These are phyloP conservation scores for Pleuronectes platessa DNA, from an alignment of 2,113 vertebrate genomes.

Conservation along the genomic window DNA sequence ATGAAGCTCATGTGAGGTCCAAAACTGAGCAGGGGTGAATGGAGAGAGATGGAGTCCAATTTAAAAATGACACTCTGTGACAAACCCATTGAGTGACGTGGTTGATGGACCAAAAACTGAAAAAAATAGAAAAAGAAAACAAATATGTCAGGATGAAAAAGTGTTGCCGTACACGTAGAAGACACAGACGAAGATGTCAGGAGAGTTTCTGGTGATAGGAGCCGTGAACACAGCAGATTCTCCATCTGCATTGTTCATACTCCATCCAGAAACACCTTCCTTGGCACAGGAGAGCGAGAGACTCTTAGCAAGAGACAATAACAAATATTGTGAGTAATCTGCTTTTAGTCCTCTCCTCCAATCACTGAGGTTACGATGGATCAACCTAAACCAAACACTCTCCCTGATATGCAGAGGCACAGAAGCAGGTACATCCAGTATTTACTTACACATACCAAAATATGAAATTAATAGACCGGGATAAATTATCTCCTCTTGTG, in stretches of 20 bases:
- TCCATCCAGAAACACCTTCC: too few species aligned
- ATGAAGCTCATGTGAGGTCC: constrained; percentile 76
- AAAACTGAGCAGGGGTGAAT: constrained; percentile 48
- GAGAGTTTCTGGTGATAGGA: too few species aligned
- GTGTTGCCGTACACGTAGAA: too few species aligned
- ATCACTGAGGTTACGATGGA: neutral
- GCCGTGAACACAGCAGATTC: too few species aligned
- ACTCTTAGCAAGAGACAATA: too few species aligned
- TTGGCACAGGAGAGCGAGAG: too few species aligned
- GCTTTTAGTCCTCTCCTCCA: neutral
- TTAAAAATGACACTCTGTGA: constrained; percentile 78
- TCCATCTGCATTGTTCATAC: too few species aligned
- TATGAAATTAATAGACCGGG: constrained; percentile 11
- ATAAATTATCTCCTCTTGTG: constrained; percentile 1
- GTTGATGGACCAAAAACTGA: too few species aligned
- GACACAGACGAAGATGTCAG: too few species aligned
- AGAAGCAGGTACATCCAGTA: neutral
- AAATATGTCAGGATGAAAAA: neutral
- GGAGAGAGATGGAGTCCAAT: constrained; percentile 68
- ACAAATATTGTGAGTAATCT: too few species aligned
- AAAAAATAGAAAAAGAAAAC: too few species aligned
- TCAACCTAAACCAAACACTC: neutral
- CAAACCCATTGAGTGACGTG: constrained; percentile 56
- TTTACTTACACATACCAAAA: constrained; percentile 6
- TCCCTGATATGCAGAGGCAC: neutral